Conservation (phyloP, 2,888 invertebrate genomes). For the Amphipyra berbera region DNA sequence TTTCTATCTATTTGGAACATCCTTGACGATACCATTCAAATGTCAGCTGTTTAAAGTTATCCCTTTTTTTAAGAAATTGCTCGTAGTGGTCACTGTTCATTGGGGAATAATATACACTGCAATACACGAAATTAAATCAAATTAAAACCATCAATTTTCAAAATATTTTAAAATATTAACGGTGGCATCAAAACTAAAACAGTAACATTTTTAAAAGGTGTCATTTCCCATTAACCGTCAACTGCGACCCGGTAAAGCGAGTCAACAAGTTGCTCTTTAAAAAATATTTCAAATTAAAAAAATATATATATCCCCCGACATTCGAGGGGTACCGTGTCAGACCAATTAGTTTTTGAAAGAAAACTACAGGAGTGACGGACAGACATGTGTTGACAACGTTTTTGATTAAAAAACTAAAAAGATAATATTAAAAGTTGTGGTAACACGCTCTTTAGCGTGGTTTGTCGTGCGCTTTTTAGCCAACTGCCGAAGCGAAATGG, state of each 20-base stretch:
- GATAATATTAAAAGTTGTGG: slow-evolving; percentile 63
- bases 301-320: slow-evolving; percentile 67
- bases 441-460: slow-evolving; percentile 48
- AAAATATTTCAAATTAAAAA: slow-evolving; percentile 77
- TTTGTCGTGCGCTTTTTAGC: slow-evolving; percentile 40
- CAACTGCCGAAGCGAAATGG: slow-evolving; percentile 21
- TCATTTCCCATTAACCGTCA: slow-evolving; percentile 74
- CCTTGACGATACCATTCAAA: too few relatives aligned
- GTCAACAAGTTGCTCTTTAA: slow-evolving; percentile 70
- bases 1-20: too few relatives aligned
- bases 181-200: slow-evolving; percentile 42
- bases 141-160: not conserved
- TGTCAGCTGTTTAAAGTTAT: too few relatives aligned
- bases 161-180: slow-evolving; percentile 37
- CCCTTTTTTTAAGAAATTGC: too few relatives aligned
- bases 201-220: slow-evolving; percentile 66
- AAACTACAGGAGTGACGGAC: slow-evolving; percentile 78
- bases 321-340: slow-evolving; percentile 81
- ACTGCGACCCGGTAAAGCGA: slow-evolving; percentile 69
- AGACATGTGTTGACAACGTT: slow-evolving; percentile 80
- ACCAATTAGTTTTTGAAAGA: slow-evolving; percentile 88
- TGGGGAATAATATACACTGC: too few relatives aligned
- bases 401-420: slow-evolving; percentile 74
- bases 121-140: too few relatives aligned
- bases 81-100: too few relatives aligned